Evolutionary conservation across 2,797 vertebrate genomes (phyloP), one percentile per base, ranked within the genome.

Genomic region (Xerus rutilus): DNA sequence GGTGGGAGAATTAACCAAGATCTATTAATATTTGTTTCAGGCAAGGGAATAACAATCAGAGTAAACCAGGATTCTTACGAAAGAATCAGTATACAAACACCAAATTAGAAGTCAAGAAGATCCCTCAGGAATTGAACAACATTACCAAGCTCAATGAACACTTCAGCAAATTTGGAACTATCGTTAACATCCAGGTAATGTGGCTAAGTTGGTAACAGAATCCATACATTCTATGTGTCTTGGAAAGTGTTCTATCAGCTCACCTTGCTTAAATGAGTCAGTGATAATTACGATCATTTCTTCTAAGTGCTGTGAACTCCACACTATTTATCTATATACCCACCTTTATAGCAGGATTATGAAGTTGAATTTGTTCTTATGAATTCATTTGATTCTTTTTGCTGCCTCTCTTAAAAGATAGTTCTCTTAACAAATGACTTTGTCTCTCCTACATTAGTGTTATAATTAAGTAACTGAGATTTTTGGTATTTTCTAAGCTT

Each of bases 151-250:
- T 99, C 97, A 99, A 99, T 0, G 99, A 99, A 96, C 99, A 99
- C 97, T 99, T 99, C 99, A 99, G 99, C 99, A 99, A 99, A 98
- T 99, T 99, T 98, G 99, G 99, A 97, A 99, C 99, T 79, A 99
- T 99, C 88, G 99, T 99, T 88, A 99, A 99, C 94, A 99, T 99
- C 96, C 99, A 99, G 99, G 99, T 99, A 98, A 93, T 83, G 64
- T 79, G 76, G 30, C 52, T 86, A 0, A 28, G n/a, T 87, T 89
- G 39, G 49, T 81, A 54, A 77, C 54, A 95, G 59, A 96, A 78
- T 94, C 21, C 25, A 43, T 81, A 57, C 28, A 5, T 89, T 49
- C 82, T 67, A 43, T 91, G 28, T 64, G 12, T 73, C 67, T 96
- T 92, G 25, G 25, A 81, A 95, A 95, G 52, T 88, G 79, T 45